Evolutionary conservation across 2,888 invertebrate species (phyloP).

Genomic region (Tryphoninae sp.): DNA sequence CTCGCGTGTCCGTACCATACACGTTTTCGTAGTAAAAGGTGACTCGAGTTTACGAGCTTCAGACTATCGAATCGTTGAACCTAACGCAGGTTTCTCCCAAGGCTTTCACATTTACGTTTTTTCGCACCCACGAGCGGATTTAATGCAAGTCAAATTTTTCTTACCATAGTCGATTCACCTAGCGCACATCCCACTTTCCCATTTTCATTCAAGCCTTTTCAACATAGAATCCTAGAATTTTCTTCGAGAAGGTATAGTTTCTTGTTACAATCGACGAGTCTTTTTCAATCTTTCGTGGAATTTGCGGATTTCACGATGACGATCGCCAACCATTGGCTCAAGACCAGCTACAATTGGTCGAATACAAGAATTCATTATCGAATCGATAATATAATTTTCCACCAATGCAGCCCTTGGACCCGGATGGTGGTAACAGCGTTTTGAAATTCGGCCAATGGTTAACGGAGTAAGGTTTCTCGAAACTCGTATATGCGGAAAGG

Average conservation of each 20-base stretch:
- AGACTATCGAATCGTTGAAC: conserved; percentile 57
- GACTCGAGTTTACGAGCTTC: conserved; percentile 55
- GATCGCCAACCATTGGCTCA: background rate
- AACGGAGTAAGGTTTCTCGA: conserved; percentile 11
- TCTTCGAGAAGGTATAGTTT: conserved; percentile 26
- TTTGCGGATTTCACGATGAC: background rate
- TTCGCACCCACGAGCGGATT: conserved; percentile 47
- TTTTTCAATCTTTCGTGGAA: conserved; percentile 36
- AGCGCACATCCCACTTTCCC: conserved; percentile 18
- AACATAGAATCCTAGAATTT: conserved; percentile 51
- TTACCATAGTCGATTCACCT: conserved; percentile 40
- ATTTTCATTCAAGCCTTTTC: conserved; percentile 50
- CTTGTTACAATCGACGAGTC: conserved; percentile 50
- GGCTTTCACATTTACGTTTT: conserved; percentile 48
- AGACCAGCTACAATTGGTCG: background rate
- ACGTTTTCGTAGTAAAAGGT: background rate
- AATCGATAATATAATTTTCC: conserved; percentile 12
- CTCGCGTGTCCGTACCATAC: background rate
- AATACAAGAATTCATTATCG: conserved; percentile 36
- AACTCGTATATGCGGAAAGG: background rate
- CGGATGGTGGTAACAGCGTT: conserved; percentile 27
- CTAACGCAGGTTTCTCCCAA: conserved; percentile 42
- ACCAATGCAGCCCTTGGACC: background rate
- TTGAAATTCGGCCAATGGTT: conserved; percentile 32
- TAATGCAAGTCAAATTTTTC: conserved; percentile 63